Percentiles rank a stretch among this genome's conserved stretches.
Conservation (phyloP, 2,113 vertebrate species). For the Mustelus asterias region DNA sequence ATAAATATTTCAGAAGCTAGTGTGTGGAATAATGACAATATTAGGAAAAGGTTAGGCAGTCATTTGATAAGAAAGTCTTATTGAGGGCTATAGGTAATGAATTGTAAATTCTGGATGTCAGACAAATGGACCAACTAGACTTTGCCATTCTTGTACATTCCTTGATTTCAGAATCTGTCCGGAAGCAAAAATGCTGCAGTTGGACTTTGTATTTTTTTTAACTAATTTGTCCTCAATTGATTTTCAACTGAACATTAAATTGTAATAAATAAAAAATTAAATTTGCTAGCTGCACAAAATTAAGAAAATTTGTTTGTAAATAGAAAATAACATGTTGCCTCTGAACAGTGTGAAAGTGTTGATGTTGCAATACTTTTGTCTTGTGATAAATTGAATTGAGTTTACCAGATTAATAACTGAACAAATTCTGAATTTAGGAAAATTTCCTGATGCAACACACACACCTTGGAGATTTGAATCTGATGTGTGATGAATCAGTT, state of each 20-base stretch:
- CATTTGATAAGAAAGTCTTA: background rate
- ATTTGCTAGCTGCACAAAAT: background rate
- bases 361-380: background rate
- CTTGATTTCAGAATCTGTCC: background rate
- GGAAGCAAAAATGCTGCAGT: background rate
- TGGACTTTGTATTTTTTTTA: background rate
- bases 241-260: background rate
- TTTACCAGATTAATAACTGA: background rate
- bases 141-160: background rate
- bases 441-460: background rate
- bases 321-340: background rate
- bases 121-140: background rate
- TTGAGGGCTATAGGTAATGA: background rate
- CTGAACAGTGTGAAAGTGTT: too few relatives aligned
- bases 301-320: background rate
- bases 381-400: background rate
- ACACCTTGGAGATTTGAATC: background rate
- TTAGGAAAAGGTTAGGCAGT: background rate
- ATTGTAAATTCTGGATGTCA: background rate
- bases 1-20: background rate
- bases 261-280: background rate
- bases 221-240: background rate
- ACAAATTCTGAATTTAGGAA: background rate
- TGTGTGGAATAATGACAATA: background rate
- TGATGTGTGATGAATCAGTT: background rate